A percentile compares a stretch with the other conserved stretches of the same genome.
phyloP scores from a whole-genome alignment of 2,888 invertebrate genomes.

The Drosophila anomalata region DNA sequence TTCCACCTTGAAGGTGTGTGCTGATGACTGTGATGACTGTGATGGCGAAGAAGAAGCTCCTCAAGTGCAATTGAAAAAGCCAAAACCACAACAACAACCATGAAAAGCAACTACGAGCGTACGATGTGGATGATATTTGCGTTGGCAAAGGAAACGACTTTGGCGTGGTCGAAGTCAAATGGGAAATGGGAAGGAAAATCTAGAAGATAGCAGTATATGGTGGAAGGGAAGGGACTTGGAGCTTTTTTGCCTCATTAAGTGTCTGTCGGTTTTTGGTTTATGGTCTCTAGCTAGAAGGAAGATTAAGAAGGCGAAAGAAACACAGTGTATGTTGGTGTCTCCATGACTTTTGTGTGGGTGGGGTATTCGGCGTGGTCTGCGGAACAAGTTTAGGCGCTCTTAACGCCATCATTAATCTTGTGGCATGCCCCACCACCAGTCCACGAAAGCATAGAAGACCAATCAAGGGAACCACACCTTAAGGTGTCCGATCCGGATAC shows the following conservation, averaged over 20 bases:
- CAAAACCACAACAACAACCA: conserved; percentile 40
- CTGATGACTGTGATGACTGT: conserved; percentile 13
- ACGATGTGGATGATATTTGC: conserved; percentile 50
- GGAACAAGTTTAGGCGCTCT: conserved; percentile 50
- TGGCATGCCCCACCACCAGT: conserved; percentile 36
- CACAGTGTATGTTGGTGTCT: not conserved
- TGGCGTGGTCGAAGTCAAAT: conserved; percentile 41
- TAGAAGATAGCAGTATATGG: conserved; percentile 6
- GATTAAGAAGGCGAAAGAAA: conserved; percentile 22
- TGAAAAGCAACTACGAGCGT: conserved; percentile 3
- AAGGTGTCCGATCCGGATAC: conserved; percentile 12
- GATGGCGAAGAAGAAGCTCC: conserved; percentile 59
- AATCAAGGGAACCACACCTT: conserved; percentile 62
- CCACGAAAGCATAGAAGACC: conserved; percentile 27
- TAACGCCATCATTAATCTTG: conserved; percentile 64
- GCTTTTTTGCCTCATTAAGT: conserved; percentile 36
- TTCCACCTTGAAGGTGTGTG: conserved; percentile 59
- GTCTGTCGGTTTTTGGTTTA: conserved; percentile 36
- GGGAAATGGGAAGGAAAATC: conserved; percentile 21
- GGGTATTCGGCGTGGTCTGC: conserved; percentile 46
- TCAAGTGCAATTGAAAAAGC: conserved; percentile 70
- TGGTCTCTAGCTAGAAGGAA: conserved; percentile 35
- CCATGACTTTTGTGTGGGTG: conserved; percentile 25
- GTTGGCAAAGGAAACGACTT: conserved; percentile 74
- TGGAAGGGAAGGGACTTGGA: not conserved